phyloP scores from a whole-genome alignment of 1,140 invertebrate genomes.

The Drosophila yakuba region DNA sequence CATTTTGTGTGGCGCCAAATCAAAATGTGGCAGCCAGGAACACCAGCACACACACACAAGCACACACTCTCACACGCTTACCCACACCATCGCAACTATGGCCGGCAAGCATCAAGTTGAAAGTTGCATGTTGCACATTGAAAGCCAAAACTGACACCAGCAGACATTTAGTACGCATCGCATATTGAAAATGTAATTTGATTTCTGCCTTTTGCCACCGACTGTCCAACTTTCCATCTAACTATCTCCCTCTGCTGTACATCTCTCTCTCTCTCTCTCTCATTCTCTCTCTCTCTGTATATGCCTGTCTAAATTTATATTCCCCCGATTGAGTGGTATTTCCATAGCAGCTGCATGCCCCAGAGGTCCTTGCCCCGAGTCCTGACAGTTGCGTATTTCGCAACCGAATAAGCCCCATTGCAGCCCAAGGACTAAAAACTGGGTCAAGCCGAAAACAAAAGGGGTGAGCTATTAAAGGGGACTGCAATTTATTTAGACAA shows the following conservation, averaged over 20 bases:
- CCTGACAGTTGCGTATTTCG: slow-evolving; percentile 28
- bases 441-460: slow-evolving; percentile 15
- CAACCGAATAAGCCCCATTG: slow-evolving; percentile 18
- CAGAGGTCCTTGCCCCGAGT: slow-evolving; percentile 32
- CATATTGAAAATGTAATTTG: slow-evolving; percentile 83
- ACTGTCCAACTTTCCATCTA: slow-evolving; percentile 61
- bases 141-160: slow-evolving; percentile 73
- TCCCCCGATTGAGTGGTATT: slow-evolving; percentile 12
- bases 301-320: not conserved
- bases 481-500: not conserved
- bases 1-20: slow-evolving; percentile 71
- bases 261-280: slow-evolving; percentile 11
- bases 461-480: not conserved
- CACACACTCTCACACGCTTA: slow-evolving; percentile 6
- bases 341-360: slow-evolving; percentile 20
- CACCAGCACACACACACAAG: slow-evolving; percentile 12
- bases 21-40: slow-evolving; percentile 59
- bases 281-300: slow-evolving; percentile 16
- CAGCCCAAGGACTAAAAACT: slow-evolving; percentile 8
- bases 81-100: slow-evolving; percentile 22
- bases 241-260: slow-evolving; percentile 3
- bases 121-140: slow-evolving; percentile 74
- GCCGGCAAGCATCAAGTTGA: slow-evolving; percentile 71
- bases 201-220: slow-evolving; percentile 77
- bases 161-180: slow-evolving; percentile 79